Evolutionary conservation across 2,888 invertebrate species (phyloP), one percentile per base, ranked within the genome.

Genomic region (Cosmia trapezina): DNA sequence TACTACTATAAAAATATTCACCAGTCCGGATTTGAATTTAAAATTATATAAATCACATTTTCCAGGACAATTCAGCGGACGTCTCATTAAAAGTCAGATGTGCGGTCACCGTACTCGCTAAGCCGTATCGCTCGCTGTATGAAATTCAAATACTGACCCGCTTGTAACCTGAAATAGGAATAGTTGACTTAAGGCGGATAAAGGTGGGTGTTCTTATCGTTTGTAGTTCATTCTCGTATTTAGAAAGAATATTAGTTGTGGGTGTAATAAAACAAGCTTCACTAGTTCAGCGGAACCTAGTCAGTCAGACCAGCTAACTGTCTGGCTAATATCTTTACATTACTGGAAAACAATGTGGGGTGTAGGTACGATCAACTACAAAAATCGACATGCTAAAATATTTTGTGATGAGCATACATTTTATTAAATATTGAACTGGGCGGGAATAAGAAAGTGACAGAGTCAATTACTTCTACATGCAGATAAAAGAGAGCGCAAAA

Each of bases 141-240:
- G 87, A 86, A 86, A 87, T 88, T 86, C 86, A 88, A 86, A 87
- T 87, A 81, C 79, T 78, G 82, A 83, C 75, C 81, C 76, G 71
- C 49, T 66, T 74, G 76, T 73, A 66, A 71, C 70, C 64, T 70
- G 63, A 78, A 84, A 78, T 83, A 80, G 80, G 73, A 66, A 80
- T 76, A 73, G 72, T 76, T 74, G 76, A 74, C 73, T 78, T 83
- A 70, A 73, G 56, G 66, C 9, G 57, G 68, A 76, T 79, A 73
- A 75, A 75, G 63, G 63, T 68, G n/a, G 43, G 19, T 70, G 57
- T 70, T 60, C 57, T 68, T 62, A 45, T 43, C 5, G 37, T 56
- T 47, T 53, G 61, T 45, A 60, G 49, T 54, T 33, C 14, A 49
- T 67, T 63, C 28, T 71, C 12, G 54, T 70, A 28, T 51, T 60